Evolutionary conservation across 2,113 vertebrate species (phyloP).

Genomic region (Tautogolabrus adspersus): DNA sequence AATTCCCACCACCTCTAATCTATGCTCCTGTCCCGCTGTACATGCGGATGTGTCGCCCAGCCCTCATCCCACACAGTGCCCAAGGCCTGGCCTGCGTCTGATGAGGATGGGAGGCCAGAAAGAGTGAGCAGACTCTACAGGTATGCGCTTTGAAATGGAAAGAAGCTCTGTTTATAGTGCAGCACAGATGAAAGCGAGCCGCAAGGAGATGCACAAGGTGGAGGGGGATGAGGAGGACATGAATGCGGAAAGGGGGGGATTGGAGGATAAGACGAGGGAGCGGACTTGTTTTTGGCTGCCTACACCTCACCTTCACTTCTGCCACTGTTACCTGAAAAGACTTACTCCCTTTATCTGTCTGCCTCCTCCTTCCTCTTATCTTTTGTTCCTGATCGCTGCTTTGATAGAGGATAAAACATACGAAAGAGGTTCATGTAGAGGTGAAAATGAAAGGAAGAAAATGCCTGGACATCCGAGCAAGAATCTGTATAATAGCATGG

Average conservation of each 20-base stretch:
- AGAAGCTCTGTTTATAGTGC: slow-evolving; percentile 76
- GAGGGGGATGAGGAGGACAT: slow-evolving; percentile 7
- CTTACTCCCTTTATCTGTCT: slow-evolving; percentile 25
- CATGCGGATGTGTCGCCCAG: background rate
- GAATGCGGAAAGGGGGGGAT: slow-evolving; percentile 7
- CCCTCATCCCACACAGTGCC: background rate
- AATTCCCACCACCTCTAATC: slow-evolving; percentile 40
- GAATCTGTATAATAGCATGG: background rate
- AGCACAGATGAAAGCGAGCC: slow-evolving; percentile 66
- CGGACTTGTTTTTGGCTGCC: slow-evolving; percentile 2
- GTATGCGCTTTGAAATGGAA: slow-evolving; percentile 79
- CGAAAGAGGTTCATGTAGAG: slow-evolving; percentile 26
- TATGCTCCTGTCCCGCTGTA: background rate
- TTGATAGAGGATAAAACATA: slow-evolving; percentile 20
- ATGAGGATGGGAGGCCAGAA: slow-evolving; percentile 38
- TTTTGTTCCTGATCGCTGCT: background rate
- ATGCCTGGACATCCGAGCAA: slow-evolving; percentile 13
- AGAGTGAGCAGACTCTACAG: slow-evolving; percentile 39
- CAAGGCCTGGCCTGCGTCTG: slow-evolving; percentile 8
- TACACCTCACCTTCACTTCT: slow-evolving; percentile 5
- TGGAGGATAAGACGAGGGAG: slow-evolving; percentile 9
- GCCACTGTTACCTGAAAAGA: slow-evolving; percentile 25
- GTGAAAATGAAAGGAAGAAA: slow-evolving; percentile 24
- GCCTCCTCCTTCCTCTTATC: background rate
- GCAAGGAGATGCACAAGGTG: slow-evolving; percentile 33